These are phyloP conservation scores for Alectoris magna DNA, from an alignment of 2,797 vertebrate genomes.

Conservation along the genomic window DNA sequence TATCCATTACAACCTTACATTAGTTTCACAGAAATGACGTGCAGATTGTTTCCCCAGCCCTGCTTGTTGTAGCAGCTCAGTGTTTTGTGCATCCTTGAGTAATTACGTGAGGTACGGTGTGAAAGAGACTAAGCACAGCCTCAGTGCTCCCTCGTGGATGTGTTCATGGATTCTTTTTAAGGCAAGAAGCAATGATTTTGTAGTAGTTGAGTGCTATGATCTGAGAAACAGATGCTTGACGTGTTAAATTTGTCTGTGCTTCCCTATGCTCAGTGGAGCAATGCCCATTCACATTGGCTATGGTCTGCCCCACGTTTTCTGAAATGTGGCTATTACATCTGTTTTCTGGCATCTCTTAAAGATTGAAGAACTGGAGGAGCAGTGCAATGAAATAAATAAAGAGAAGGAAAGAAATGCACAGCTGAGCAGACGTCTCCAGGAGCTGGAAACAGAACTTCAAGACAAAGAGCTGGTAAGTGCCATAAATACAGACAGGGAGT, in stretches of 20 bases:
- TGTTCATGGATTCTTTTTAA: constrained; percentile 24
- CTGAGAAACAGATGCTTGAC: neutral
- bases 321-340: neutral
- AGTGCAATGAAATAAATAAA: constrained; percentile 88
- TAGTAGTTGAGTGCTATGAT: neutral
- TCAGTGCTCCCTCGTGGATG: neutral
- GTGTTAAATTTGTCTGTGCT: neutral
- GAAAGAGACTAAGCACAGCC: neutral
- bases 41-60: neutral
- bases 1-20: neutral
- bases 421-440: constrained; percentile 86
- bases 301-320: neutral
- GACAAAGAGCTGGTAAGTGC: constrained; percentile 92
- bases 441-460: constrained; percentile 89
- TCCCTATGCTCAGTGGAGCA: neutral
- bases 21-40: neutral
- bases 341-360: constrained; percentile 64
- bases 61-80: neutral
- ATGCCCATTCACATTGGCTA: neutral
- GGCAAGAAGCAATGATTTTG: neutral
- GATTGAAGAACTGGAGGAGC: constrained; percentile 91
- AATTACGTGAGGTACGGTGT: neutral
- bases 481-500: neutral
- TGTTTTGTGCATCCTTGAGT: neutral
- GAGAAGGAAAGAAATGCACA: constrained; percentile 91